Conservation (phyloP, 2,113 vertebrate genomes). For the Apistogramma diplotaenia region DNA sequence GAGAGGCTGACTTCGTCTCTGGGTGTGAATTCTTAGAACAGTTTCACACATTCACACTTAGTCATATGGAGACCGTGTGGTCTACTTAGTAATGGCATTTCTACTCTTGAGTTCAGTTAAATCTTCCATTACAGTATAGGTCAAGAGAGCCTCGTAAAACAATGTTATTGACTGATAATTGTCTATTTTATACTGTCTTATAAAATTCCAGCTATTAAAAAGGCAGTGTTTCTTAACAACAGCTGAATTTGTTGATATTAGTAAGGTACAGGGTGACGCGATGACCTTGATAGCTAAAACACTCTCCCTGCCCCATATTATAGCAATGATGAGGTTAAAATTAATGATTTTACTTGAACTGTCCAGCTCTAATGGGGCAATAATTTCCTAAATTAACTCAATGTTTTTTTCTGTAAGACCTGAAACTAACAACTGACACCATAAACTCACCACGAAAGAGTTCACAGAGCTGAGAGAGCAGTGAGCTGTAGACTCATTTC, state of each 20-base stretch:
- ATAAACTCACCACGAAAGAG: background rate
- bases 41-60: constrained; percentile 41
- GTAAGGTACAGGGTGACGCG: background rate
- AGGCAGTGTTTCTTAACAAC: background rate
- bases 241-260: background rate
- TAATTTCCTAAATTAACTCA: background rate
- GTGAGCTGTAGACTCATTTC: background rate
- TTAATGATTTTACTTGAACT: background rate
- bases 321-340: background rate
- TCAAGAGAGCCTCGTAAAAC: background rate
- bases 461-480: background rate
- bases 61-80: background rate
- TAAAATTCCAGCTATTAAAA: background rate
- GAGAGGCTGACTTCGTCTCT: background rate
- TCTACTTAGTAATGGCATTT: background rate
- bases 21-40: constrained; percentile 7
- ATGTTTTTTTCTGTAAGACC: background rate
- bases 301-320: background rate
- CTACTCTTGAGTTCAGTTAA: background rate
- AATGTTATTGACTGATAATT: background rate
- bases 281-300: background rate
- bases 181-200: background rate
- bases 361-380: background rate
- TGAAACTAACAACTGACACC: background rate
- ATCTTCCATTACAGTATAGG: background rate